A percentile compares a stretch with the other conserved stretches of the same genome.
Conservation (phyloP, 2,797 vertebrate genomes). For the Sandelia bainsii region DNA sequence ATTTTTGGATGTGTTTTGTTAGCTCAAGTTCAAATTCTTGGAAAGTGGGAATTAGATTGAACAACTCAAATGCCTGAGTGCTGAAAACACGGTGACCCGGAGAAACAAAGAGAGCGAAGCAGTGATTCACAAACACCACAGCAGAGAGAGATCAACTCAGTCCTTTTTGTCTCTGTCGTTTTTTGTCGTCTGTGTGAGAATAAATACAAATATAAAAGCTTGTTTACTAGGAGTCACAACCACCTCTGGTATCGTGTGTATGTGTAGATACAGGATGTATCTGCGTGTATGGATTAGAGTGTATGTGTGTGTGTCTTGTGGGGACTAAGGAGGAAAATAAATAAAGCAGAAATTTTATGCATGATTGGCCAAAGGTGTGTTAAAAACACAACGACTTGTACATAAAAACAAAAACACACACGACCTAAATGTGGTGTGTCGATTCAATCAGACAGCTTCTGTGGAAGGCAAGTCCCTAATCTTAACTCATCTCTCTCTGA, state of each 20-base stretch:
- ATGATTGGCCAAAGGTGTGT: constrained; percentile 57
- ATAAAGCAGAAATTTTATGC: constrained; percentile 65
- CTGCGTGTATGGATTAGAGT: not conserved
- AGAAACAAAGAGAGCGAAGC: not conserved
- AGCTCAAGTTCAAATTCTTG: not conserved
- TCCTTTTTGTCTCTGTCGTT: constrained; percentile 41
- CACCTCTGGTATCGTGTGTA: constrained; percentile 36
- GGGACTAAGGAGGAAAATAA: constrained; percentile 52
- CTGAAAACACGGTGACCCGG: not conserved
- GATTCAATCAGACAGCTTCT: constrained; percentile 69
- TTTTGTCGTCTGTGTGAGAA: constrained; percentile 3
- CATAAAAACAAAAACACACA: constrained; percentile 4
- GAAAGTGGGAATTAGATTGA: not conserved
- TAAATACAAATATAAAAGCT: constrained; percentile 53
- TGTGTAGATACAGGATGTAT: not conserved
- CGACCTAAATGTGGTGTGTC: constrained; percentile 51
- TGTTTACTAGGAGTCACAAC: constrained; percentile 53
- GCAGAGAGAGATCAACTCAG: constrained; percentile 19
- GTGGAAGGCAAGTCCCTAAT: constrained; percentile 71
- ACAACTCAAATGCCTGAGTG: not conserved
- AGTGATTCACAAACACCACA: constrained; percentile 37
- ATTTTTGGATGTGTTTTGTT: not conserved
- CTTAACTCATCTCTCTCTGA: constrained; percentile 71
- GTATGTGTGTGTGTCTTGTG: constrained; percentile 36
- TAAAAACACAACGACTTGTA: constrained; percentile 33